Evolutionary conservation across 2,797 vertebrate species (phyloP), one percentile per base, ranked within the genome.

Genomic region (Cirrhinus molitorella): DNA sequence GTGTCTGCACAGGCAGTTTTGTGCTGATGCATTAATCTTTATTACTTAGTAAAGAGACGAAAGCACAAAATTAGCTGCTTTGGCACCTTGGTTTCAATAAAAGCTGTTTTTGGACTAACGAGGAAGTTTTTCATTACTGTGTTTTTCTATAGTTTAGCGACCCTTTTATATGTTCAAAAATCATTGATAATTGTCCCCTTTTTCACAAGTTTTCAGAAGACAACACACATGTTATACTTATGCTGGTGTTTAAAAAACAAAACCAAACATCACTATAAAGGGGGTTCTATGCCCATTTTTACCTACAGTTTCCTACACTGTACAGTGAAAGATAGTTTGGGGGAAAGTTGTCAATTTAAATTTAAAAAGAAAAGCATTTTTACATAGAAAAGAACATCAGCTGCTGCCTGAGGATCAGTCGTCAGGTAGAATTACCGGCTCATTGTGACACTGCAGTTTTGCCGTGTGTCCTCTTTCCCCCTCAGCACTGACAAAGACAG

Each of bases 401-500:
- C 28, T 55, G 19, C 16, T 55, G 34, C n/a, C 17, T 34, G n/a
- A 28, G 49, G 78, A 80, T 55, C 31, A 68, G n/a, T 67, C 47
- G 28, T 73, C 70, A 28, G 11, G 5, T 61, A 31, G 17, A 57
- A 47, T 45, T 49, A 66, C 13, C 74, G 63, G 59, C 70, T 43
- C 12, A 25, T 78, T 83, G 76, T 89, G 85, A 90, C 91, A 79
- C 91, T 94, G 87, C 88, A 83, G 59, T 95, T 92, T 92, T 86
- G 77, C 75, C 65, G 55, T 81, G 28, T 78, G 57, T 74, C 83
- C 93, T 95, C 92, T 94, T 71, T 79, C 74, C 89, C 90, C 91
- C 85, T 85, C 87, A 95, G 92, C 94, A 94, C 71, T 89, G 94
- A 93, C 71, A 91, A 92, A 90, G 92, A 92, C 91, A 96, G 91